Evolutionary conservation across 2,113 vertebrate species (phyloP).

Genomic region (Triplophysa tibetana): DNA sequence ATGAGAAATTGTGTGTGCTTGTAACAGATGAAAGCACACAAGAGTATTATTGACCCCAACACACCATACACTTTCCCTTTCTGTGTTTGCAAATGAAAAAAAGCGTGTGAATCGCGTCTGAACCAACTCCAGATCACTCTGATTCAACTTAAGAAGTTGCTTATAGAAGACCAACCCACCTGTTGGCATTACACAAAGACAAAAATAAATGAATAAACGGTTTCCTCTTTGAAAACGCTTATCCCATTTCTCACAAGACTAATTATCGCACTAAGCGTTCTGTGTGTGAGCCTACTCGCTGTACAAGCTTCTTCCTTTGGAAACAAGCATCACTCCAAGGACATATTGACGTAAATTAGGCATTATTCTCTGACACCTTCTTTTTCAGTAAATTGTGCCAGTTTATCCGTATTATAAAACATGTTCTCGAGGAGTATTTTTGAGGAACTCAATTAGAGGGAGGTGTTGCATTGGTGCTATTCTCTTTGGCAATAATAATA

Average conservation of each 20-base stretch:
- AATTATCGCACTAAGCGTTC: slow-evolving; percentile 27
- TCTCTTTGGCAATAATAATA: neutral
- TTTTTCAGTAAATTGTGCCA: neutral
- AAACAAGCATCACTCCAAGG: slow-evolving; percentile 20
- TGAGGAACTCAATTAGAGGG: neutral
- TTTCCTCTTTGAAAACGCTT: slow-evolving; percentile 1
- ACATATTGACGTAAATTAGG: slow-evolving; percentile 11
- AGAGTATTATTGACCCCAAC: neutral
- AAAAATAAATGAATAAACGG: neutral
- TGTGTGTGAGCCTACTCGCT: neutral
- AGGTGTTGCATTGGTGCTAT: neutral
- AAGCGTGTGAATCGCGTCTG: neutral
- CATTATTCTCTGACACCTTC: neutral
- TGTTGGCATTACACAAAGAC: neutral
- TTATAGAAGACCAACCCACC: slow-evolving; percentile 7
- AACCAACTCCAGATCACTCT: neutral
- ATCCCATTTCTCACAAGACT: slow-evolving; percentile 7
- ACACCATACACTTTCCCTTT: neutral
- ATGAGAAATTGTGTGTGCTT: slow-evolving; percentile 23
- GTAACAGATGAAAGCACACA: slow-evolving; percentile 18
- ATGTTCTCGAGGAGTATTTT: neutral
- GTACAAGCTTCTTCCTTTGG: neutral
- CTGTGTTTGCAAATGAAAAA: slow-evolving; percentile 14
- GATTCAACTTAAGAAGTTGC: neutral
- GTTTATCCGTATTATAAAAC: neutral